phyloP scores from a whole-genome alignment of 2,888 invertebrate genomes.

The Sepiola atlantica region DNA sequence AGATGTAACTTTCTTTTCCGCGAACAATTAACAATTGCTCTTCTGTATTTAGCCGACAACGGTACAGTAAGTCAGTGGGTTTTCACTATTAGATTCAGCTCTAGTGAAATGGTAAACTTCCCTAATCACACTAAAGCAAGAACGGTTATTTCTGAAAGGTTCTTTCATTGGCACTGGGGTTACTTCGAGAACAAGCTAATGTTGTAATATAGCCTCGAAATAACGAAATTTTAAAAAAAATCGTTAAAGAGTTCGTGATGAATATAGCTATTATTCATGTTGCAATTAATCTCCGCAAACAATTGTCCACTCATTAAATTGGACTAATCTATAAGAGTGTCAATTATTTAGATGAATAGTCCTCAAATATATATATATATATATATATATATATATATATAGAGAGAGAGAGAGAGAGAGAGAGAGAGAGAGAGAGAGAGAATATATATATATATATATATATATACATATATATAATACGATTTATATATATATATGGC shows the following conservation, averaged over 20 bases:
- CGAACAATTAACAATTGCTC: background rate
- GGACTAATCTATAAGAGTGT: too few relatives aligned
- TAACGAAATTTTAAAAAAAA: background rate
- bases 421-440: too few relatives aligned
- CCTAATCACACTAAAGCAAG: background rate
- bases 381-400: too few relatives aligned
- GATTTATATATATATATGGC: too few relatives aligned
- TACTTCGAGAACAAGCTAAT: background rate
- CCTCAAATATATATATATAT: too few relatives aligned
- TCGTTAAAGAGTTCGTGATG: too few relatives aligned
- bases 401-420: too few relatives aligned
- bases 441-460: background rate
- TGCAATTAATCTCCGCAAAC: too few relatives aligned
- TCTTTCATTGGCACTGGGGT: background rate
- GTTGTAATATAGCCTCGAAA: background rate
- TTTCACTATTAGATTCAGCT: background rate
- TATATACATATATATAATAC: background rate
- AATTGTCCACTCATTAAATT: too few relatives aligned
- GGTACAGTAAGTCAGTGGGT: background rate
- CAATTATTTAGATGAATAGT: too few relatives aligned
- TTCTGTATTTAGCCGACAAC: background rate
- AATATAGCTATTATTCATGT: too few relatives aligned
- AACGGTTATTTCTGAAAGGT: background rate
- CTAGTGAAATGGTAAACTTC: background rate
- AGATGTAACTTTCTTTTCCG: background rate